Conservation (phyloP, 2,113 vertebrate genomes). For the zebrafish (Danio rerio) region DNA sequence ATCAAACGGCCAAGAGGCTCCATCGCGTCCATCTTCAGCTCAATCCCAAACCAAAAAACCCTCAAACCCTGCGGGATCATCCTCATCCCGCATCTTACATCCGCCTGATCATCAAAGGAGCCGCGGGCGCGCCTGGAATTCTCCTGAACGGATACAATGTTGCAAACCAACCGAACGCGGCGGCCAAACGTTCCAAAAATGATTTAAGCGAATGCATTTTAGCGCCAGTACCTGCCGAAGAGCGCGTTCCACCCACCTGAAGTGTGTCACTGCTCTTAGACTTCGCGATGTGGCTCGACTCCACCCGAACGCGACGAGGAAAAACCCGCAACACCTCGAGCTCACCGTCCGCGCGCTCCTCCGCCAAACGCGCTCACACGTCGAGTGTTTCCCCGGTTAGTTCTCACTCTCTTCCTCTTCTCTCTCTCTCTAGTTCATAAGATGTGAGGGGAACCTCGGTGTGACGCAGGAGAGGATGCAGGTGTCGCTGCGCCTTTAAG, state of each 20-base stretch:
- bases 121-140: background rate
- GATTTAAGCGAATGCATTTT: too few relatives aligned
- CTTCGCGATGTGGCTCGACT: constrained; percentile 71
- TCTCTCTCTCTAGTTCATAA: constrained; percentile 61
- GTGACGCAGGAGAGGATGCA: constrained; percentile 68
- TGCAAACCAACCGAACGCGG: background rate
- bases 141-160: background rate
- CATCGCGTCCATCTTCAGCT: background rate
- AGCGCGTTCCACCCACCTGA: constrained; percentile 71
- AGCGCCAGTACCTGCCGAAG: background rate
- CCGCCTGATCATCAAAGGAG: background rate
- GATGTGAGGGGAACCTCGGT: constrained; percentile 73
- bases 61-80: background rate
- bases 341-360: background rate
- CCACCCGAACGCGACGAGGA: constrained; percentile 70
- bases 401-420: background rate
- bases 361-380: constrained; percentile 55
- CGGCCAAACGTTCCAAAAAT: background rate
- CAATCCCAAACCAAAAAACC: background rate
- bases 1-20: background rate
- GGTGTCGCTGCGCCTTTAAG: constrained; percentile 52
- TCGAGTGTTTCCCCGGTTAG: constrained; percentile 45
- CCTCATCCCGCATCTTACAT: background rate
- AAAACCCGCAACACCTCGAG: constrained; percentile 68
- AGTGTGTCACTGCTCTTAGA: constrained; percentile 67